Evolutionary conservation across 2,888 invertebrate species (phyloP).

Genomic region (Congeria kusceri): DNA sequence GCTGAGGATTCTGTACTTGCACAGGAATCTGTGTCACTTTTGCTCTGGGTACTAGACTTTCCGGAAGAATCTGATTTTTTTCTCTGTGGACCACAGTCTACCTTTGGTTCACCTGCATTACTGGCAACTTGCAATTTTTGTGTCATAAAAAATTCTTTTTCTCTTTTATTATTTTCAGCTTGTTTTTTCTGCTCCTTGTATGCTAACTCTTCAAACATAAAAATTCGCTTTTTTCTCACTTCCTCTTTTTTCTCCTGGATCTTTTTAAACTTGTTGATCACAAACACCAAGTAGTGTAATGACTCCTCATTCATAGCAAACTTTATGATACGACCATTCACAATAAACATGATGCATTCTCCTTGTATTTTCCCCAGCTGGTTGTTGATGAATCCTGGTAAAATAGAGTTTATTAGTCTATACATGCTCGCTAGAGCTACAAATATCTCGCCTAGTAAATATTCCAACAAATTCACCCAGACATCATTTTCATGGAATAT

Average conservation of each 20-base stretch:
- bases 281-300: background rate
- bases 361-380: background rate
- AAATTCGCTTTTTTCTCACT: background rate
- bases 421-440: too few relatives aligned
- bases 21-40: too few relatives aligned
- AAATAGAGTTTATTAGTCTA: too few relatives aligned
- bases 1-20: too few relatives aligned
- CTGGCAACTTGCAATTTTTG: background rate
- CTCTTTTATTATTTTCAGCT: conserved; percentile 2
- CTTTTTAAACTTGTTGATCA: background rate
- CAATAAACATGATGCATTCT: background rate
- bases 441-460: too few relatives aligned
- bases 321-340: background rate
- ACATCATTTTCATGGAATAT: too few relatives aligned
- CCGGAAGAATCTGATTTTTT: background rate
- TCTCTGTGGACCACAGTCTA: background rate
- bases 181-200: background rate
- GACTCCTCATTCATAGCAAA: background rate
- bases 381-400: too few relatives aligned
- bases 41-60: too few relatives aligned
- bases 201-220: background rate
- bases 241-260: background rate
- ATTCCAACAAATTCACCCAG: too few relatives aligned
- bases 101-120: background rate
- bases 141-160: background rate